Evolutionary conservation across 2,888 invertebrate species (phyloP).

Genomic region (Ophion ellenae): DNA sequence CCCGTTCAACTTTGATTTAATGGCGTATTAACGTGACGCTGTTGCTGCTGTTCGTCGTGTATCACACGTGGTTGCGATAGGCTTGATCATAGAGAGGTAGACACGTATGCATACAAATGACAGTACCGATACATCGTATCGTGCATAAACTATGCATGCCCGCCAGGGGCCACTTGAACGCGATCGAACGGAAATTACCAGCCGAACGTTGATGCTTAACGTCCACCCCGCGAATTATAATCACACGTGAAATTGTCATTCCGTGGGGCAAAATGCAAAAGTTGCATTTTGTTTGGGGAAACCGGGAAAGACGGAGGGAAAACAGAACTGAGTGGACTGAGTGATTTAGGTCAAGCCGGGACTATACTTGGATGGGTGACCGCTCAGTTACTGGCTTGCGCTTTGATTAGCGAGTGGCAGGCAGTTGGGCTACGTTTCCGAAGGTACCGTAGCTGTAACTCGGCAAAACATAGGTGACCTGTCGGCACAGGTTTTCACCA

Average conservation of each 20-base stretch:
- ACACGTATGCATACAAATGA: conserved; percentile 17
- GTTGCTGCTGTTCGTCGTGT: conserved; percentile 72
- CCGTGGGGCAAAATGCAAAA: conserved; percentile 13
- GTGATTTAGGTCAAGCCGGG: background rate
- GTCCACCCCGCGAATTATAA: background rate
- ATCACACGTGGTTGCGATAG: conserved; percentile 66
- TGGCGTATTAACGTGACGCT: conserved; percentile 77
- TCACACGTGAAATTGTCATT: conserved; percentile 31
- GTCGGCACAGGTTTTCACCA: background rate
- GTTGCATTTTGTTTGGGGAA: background rate
- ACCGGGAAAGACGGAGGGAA: background rate
- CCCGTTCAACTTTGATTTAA: conserved; percentile 78
- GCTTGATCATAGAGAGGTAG: conserved; percentile 34
- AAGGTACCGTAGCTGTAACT: too few species aligned
- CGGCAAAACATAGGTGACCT: too few species aligned
- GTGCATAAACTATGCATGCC: conserved; percentile 46
- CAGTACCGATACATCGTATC: conserved; percentile 30
- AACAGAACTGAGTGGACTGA: background rate
- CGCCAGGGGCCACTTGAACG: conserved; percentile 44
- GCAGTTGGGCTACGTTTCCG: too few species aligned
- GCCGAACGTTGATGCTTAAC: conserved; percentile 34
- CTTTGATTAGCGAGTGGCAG: too few species aligned
- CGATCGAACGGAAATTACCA: conserved; percentile 46
- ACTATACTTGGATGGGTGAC: background rate
- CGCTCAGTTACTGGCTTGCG: background rate